Conservation (phyloP, 2,113 vertebrate species). For the Eulemur macaco region DNA sequence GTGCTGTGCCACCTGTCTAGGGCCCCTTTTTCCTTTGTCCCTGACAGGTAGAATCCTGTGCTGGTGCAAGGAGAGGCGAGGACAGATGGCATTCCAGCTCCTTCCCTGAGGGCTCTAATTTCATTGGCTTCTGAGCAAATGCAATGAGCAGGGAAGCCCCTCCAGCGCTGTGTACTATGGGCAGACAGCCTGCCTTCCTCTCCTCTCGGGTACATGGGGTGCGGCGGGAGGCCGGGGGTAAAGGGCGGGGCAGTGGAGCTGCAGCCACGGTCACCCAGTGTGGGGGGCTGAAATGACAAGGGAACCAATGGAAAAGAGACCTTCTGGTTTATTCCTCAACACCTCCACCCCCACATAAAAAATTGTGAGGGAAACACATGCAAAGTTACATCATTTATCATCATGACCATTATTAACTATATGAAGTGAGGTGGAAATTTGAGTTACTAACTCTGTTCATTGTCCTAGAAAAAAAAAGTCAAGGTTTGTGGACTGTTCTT, state of each 20-base stretch:
- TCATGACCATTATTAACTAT: neutral
- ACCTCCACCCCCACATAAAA: neutral
- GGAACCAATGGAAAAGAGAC: neutral
- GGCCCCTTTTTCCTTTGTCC: no score
- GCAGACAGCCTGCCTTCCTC: neutral
- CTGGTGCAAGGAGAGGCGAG: neutral
- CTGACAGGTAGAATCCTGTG: neutral
- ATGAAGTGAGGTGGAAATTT: neutral
- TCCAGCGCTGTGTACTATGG: neutral
- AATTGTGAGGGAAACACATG: neutral
- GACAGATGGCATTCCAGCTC: neutral
- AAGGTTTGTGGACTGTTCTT: neutral
- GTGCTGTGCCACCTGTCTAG: fast-evolving
- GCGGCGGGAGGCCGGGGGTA: neutral
- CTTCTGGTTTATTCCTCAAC: neutral
- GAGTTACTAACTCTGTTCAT: neutral
- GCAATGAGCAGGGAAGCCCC: neutral
- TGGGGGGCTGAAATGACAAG: neutral
- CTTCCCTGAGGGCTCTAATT: neutral
- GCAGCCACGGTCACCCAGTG: no score
- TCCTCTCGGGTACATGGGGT: neutral
- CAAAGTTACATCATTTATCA: neutral
- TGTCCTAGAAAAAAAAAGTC: neutral
- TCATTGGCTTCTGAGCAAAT: neutral
- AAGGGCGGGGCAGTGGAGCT: neutral